phyloP scores from a whole-genome alignment of 1,140 invertebrate genomes.

The silkworm (Bombyx mori) region DNA sequence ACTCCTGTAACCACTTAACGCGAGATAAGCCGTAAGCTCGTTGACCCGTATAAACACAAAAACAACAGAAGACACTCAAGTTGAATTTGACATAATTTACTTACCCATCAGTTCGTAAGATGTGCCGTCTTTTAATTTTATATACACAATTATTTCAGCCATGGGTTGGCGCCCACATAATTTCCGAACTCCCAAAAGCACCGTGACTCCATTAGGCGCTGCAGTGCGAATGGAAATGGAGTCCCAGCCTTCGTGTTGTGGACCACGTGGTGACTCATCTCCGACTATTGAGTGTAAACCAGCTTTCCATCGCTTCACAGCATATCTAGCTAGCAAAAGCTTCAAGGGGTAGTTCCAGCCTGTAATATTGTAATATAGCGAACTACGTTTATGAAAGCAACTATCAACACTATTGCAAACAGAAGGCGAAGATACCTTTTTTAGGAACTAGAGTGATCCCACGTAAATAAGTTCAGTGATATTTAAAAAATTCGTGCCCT shows the following conservation, averaged over 20 bases:
- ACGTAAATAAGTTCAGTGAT: too few species aligned
- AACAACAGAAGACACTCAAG: too few species aligned
- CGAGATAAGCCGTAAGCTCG: too few species aligned
- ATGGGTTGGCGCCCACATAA: slow-evolving; percentile 32
- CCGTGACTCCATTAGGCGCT: slow-evolving; percentile 51
- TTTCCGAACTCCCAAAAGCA: slow-evolving; percentile 57
- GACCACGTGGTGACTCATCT: slow-evolving; percentile 26
- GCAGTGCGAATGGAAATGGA: slow-evolving; percentile 46
- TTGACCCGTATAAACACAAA: too few species aligned
- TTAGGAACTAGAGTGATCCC: not conserved
- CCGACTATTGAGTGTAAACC: slow-evolving; percentile 11
- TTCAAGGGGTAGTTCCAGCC: slow-evolving; percentile 64
- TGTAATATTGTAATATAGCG: slow-evolving; percentile 14
- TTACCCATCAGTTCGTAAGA: slow-evolving; percentile 68
- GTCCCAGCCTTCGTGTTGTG: slow-evolving; percentile 42
- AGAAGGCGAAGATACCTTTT: not conserved
- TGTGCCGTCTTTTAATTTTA: slow-evolving; percentile 64
- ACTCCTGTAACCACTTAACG: too few species aligned
- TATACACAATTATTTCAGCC: slow-evolving; percentile 58
- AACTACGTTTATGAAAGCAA: not conserved
- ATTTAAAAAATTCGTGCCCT: too few species aligned
- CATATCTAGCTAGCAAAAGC: slow-evolving; percentile 38
- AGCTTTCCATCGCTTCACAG: slow-evolving; percentile 48
- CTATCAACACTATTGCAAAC: too few species aligned
- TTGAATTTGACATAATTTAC: slow-evolving; percentile 12